A percentile compares a stretch with the other conserved stretches of the same genome.
These are phyloP conservation scores for Mechanitis mazaeus DNA, from an alignment of 2,888 invertebrate species.

Conservation along the genomic window DNA sequence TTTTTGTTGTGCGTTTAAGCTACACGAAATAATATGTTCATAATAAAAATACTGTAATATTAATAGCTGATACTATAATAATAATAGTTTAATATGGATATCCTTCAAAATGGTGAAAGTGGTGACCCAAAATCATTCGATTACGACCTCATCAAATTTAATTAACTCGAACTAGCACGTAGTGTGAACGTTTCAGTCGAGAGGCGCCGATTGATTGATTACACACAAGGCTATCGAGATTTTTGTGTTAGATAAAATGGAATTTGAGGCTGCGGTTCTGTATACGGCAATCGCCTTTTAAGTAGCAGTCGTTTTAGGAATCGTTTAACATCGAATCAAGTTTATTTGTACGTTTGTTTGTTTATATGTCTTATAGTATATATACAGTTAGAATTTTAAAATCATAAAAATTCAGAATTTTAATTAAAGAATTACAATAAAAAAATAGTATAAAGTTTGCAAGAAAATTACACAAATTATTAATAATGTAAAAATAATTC, in stretches of 20 bases:
- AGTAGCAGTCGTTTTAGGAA: not conserved
- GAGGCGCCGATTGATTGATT: constrained; percentile 32
- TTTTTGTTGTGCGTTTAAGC: too few relatives aligned
- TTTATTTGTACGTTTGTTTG: constrained; percentile 4
- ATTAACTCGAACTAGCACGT: constrained; percentile 27
- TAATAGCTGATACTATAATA: too few relatives aligned
- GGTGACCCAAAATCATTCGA: constrained; percentile 19
- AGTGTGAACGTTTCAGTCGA: constrained; percentile 24
- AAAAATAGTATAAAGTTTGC: too few relatives aligned
- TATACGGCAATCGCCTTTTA: constrained; percentile 20
- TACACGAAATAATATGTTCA: too few relatives aligned
- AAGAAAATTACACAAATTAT: too few relatives aligned
- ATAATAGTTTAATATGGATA: not conserved
- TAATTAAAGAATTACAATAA: too few relatives aligned
- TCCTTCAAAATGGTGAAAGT: constrained; percentile 19
- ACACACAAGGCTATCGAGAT: constrained; percentile 24
- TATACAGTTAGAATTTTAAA: too few relatives aligned
- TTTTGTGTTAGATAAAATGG: constrained; percentile 22
- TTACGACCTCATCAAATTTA: constrained; percentile 29
- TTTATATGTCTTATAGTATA: not conserved
- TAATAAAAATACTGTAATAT: too few relatives aligned
- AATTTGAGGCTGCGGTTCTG: constrained; percentile 22
- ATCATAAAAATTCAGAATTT: too few relatives aligned
- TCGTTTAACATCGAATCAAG: not conserved
- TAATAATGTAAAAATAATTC: too few relatives aligned